Base-by-base conservation (phyloP, 2,113 vertebrate genomes). In the Psilopogon haemacephalus region DNA sequence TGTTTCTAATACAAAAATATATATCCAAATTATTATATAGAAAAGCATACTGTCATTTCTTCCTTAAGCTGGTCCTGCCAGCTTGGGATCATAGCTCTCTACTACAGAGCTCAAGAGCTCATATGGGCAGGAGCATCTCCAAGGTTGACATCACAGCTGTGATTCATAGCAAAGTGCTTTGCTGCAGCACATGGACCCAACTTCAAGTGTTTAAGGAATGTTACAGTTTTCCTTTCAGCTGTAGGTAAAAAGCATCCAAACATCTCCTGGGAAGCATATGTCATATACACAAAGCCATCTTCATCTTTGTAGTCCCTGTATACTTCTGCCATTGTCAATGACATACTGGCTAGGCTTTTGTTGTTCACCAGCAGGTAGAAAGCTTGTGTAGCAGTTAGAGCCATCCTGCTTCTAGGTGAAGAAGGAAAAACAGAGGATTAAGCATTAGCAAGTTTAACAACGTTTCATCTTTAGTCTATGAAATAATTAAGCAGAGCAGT, bases 281-380 rank as follows among this genome's bases (percentile, higher is more conserved):
- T 99, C 98, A 99, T 98, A 79, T 99, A 99, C 28, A 99, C 97
- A 95, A 99, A 99, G 62, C 99, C 99, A 86, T 99, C 99, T 91
- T 99, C 98, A 52, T 99, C 98, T 97, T 97, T 98, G 95, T 98
- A 97, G 90, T 99, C 98, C 60, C 96, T 98, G 96, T 99, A 99
- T 30, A 99, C 97, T 97, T 99, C 98, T 9, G 98, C 98, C 98
- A 99, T 98, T 84, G 98, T 99, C 59, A 98, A 96, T 2, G 98
- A 98, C 98, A 98, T 98, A 94, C 98, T 98, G 95, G 98, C 95
- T 77, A 99, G 94, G 19, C 98, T 99, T 17, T 97, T 98, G 94
- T 97, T 98, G 97, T 98, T 98, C 87, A 99, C 97, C 63, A 99
- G 98, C 94, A 99, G 93, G 95, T 99, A 99, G 89, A 99, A 99